Conservation (phyloP, 2,113 vertebrate species). For the Melanocharis versteri region DNA sequence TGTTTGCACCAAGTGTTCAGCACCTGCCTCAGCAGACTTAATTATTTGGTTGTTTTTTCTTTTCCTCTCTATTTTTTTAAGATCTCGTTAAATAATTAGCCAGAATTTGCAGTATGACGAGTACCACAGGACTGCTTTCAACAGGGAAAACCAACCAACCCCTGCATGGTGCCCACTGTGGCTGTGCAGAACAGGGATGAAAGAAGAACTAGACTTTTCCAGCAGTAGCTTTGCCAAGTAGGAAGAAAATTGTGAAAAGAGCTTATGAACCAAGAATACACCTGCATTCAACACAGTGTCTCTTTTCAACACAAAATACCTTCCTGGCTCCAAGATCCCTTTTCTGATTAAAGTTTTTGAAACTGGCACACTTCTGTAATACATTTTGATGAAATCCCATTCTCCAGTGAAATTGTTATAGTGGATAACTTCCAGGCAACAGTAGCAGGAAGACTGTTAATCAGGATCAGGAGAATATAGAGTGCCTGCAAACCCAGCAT, state of each 20-base stretch:
- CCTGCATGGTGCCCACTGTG: rapidly evolving
- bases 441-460: constrained; percentile 4
- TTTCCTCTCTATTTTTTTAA: neutral
- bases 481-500: neutral
- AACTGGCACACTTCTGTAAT: neutral
- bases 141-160: rapidly evolving
- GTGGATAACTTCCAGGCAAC: constrained; percentile 34
- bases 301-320: constrained; percentile 11
- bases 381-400: constrained; percentile 49
- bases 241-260: neutral
- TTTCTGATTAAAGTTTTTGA: constrained; percentile 56
- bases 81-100: neutral
- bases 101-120: rapidly evolving
- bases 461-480: constrained; percentile 26
- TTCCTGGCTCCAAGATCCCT: neutral
- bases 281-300: neutral
- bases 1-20: neutral
- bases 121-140: rapidly evolving
- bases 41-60: rapidly evolving
- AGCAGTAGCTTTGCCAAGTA: neutral
- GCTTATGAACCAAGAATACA: neutral
- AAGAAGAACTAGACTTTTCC: neutral
- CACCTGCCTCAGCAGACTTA: neutral
- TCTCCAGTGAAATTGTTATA: constrained; percentile 28
- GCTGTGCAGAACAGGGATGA: neutral